Evolutionary conservation across 1,140 invertebrate species (phyloP).

Genomic region (Lasioglossum baleicum): DNA sequence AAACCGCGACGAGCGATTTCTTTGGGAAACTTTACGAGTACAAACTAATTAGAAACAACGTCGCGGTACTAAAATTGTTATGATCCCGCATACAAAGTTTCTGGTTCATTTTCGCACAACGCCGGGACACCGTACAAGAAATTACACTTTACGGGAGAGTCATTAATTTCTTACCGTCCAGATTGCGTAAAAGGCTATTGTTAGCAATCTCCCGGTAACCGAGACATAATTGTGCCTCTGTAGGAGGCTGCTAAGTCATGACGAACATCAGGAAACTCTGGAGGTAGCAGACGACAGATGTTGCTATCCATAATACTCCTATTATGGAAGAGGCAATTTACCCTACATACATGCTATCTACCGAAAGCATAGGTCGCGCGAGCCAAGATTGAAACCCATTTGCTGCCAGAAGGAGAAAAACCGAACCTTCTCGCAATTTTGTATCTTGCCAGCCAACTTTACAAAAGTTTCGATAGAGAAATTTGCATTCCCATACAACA

Average conservation of each 20-base stretch:
- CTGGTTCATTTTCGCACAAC: not conserved
- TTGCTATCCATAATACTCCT: slow-evolving; percentile 50
- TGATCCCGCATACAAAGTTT: not conserved
- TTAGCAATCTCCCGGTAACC: not conserved
- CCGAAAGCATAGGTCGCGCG: not conserved
- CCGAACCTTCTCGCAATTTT: not conserved
- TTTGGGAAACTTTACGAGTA: too few species aligned
- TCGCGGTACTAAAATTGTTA: not conserved
- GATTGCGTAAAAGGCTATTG: not conserved
- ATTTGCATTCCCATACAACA: not conserved
- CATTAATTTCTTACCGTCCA: not conserved
- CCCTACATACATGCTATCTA: slow-evolving; percentile 22
- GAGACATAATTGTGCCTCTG: not conserved
- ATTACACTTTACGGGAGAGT: not conserved
- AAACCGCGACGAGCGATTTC: too few species aligned
- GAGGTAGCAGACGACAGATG: slow-evolving; percentile 45
- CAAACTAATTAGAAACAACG: not conserved
- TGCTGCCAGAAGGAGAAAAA: not conserved
- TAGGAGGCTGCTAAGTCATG: slow-evolving; percentile 47
- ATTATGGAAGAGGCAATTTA: slow-evolving; percentile 51
- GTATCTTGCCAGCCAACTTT: not conserved
- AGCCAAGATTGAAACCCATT: slow-evolving; percentile 11
- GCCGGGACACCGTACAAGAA: not conserved
- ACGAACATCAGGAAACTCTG: slow-evolving; percentile 33
- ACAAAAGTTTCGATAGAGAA: not conserved